These are phyloP conservation scores for Danio tinwini DNA, from an alignment of 2,797 vertebrate genomes.

Conservation along the genomic window DNA sequence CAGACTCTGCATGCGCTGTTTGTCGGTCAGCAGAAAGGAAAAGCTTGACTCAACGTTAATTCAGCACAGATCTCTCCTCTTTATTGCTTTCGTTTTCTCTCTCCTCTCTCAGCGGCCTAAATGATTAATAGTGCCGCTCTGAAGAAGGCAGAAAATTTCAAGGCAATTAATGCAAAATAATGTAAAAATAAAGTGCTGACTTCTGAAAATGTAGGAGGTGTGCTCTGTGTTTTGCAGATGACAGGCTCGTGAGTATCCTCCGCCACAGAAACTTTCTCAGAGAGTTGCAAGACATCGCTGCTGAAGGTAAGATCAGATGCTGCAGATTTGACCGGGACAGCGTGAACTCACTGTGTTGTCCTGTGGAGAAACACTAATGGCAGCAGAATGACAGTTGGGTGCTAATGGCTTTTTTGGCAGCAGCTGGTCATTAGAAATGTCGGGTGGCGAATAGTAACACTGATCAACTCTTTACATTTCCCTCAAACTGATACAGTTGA, in stretches of 20 bases:
- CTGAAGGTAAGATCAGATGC: constrained; percentile 80
- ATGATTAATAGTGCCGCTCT: constrained; percentile 74
- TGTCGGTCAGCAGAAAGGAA: constrained; percentile 75
- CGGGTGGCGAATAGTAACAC: not conserved
- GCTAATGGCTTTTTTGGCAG: constrained; percentile 21
- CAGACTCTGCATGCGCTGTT: constrained; percentile 38
- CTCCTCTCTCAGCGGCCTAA: constrained; percentile 52
- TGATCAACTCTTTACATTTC: constrained; percentile 18
- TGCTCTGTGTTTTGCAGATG: constrained; percentile 79
- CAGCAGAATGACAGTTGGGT: constrained; percentile 18
- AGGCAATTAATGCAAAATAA: constrained; percentile 70
- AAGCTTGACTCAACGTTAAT: constrained; percentile 63
- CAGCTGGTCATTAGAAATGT: constrained; percentile 28
- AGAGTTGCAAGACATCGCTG: constrained; percentile 91
- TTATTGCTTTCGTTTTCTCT: constrained; percentile 49
- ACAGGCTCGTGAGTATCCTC: constrained; percentile 90
- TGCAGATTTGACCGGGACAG: not conserved
- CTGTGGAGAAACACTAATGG: constrained; percentile 28
- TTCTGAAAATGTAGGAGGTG: constrained; percentile 52
- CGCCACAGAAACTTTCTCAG: constrained; percentile 90
- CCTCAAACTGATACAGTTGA: not conserved
- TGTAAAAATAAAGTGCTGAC: constrained; percentile 65
- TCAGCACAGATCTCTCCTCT: constrained; percentile 54
- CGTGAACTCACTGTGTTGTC: not conserved
- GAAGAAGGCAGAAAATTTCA: constrained; percentile 70